phyloP scores from a whole-genome alignment of 2,797 vertebrate genomes.

The Podarcis siculus region DNA sequence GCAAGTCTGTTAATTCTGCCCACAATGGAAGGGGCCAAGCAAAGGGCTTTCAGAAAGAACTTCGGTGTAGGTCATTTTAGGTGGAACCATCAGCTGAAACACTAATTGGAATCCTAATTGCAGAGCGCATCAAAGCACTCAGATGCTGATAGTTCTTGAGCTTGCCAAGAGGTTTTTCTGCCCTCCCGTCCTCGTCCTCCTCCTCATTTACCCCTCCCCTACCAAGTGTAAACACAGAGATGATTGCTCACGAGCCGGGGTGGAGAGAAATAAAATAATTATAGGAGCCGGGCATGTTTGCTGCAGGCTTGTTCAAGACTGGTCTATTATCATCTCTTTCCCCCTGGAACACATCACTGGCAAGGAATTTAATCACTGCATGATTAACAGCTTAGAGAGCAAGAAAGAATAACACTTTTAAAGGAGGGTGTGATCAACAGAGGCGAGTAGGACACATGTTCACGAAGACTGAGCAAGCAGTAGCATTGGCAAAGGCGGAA shows the following conservation, averaged over 20 bases:
- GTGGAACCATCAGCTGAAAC: not conserved
- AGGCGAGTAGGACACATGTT: not conserved
- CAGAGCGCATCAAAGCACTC: not conserved
- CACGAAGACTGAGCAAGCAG: not conserved
- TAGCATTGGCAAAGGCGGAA: not conserved
- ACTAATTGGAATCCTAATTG: not conserved
- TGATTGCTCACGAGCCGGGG: constrained; percentile 22
- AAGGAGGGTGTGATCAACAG: constrained; percentile 27
- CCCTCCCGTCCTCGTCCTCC: constrained; percentile 6
- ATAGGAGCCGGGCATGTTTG: constrained; percentile 40
- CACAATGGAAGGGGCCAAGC: not conserved
- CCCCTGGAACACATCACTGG: constrained; percentile 46
- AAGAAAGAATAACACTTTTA: constrained; percentile 65
- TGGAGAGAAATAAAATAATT: constrained; percentile 26
- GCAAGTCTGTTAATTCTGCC: too few species aligned
- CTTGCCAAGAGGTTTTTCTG: constrained; percentile 26
- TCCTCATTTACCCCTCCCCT: constrained; percentile 31
- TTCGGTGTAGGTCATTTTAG: not conserved
- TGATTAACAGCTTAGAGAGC: constrained; percentile 61
- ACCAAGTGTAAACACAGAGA: constrained; percentile 42
- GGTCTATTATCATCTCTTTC: constrained; percentile 52
- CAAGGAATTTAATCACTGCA: constrained; percentile 64
- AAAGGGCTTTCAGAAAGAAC: not conserved
- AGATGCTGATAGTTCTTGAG: not conserved
- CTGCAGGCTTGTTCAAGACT: constrained; percentile 58